phyloP scores from a whole-genome alignment of 2,113 vertebrate species.

The Tinamus guttatus region DNA sequence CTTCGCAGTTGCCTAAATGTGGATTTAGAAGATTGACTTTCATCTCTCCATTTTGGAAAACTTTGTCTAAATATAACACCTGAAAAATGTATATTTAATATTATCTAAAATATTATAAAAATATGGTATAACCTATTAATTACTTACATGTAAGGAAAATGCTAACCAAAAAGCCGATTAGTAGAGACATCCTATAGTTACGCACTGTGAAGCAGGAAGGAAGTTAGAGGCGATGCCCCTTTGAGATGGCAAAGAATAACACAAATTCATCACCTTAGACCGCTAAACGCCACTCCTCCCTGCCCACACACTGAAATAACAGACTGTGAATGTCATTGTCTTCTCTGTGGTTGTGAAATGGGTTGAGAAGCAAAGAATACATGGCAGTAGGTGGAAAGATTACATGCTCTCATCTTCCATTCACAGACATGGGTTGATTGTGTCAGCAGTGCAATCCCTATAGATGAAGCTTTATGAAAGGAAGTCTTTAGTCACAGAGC shows the following conservation, averaged over 20 bases:
- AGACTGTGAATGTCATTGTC: not conserved
- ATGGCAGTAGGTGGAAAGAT: constrained; percentile 1
- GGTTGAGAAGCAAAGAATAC: constrained; percentile 9
- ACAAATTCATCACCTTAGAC: not conserved
- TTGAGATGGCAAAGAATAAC: not conserved
- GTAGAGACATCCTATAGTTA: not conserved
- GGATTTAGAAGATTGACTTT: not conserved
- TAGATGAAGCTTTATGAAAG: not conserved
- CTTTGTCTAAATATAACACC: not conserved
- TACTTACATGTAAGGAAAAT: not conserved
- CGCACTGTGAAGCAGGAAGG: not conserved
- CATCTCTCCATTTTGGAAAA: not conserved
- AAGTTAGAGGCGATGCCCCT: not conserved
- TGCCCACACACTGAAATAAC: not conserved
- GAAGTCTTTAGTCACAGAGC: not conserved
- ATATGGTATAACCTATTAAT: not conserved
- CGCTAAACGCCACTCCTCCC: not conserved
- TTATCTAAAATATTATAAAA: not conserved
- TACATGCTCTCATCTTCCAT: not conserved
- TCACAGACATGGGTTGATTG: not conserved
- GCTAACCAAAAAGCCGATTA: not conserved
- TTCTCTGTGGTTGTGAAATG: not conserved
- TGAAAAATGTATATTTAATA: not conserved
- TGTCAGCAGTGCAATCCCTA: not conserved
- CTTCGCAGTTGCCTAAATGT: not conserved